phyloP scores from a whole-genome alignment of 2,888 invertebrate genomes.

The Agriopis marginaria region DNA sequence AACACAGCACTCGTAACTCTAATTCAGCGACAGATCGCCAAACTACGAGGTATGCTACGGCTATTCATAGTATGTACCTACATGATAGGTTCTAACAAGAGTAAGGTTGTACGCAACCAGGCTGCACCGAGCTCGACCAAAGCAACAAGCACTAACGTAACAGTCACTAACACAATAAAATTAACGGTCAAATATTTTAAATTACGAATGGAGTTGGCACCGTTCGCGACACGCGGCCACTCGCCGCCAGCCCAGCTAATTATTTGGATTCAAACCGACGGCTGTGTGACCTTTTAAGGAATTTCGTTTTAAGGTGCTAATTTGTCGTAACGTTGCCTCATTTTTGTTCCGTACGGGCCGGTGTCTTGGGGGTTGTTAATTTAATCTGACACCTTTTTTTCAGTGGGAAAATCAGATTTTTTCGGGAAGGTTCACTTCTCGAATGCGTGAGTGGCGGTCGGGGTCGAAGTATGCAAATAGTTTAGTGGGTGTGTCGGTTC shows the following conservation, averaged over 20 bases:
- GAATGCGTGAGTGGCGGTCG: slow-evolving; percentile 54
- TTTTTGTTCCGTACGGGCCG: slow-evolving; percentile 55
- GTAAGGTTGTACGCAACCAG: slow-evolving; percentile 39
- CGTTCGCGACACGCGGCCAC: slow-evolving; percentile 72
- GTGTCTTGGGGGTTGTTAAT: slow-evolving; percentile 45
- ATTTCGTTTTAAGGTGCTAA: slow-evolving; percentile 63
- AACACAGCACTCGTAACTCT: slow-evolving; percentile 75
- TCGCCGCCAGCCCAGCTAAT: slow-evolving; percentile 76
- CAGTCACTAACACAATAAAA: slow-evolving; percentile 73
- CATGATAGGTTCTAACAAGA: slow-evolving; percentile 61
- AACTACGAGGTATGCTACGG: slow-evolving; percentile 69
- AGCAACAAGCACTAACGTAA: slow-evolving; percentile 81
- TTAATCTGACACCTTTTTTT: slow-evolving; percentile 45
- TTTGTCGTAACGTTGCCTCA: slow-evolving; percentile 60
- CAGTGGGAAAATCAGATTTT: slow-evolving; percentile 26
- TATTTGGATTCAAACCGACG: slow-evolving; percentile 76
- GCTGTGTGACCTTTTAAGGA: slow-evolving; percentile 66
- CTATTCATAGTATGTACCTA: slow-evolving; percentile 54
- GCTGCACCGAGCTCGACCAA: slow-evolving; percentile 67
- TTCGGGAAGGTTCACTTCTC: slow-evolving; percentile 36
- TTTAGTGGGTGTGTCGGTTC: slow-evolving; percentile 72
- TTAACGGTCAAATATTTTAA: slow-evolving; percentile 81
- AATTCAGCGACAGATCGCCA: slow-evolving; percentile 65
- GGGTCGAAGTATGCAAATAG: slow-evolving; percentile 74
- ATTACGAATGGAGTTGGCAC: slow-evolving; percentile 81